phyloP scores from a whole-genome alignment of 2,888 invertebrate genomes.

The Hyposoter dolosus region DNA sequence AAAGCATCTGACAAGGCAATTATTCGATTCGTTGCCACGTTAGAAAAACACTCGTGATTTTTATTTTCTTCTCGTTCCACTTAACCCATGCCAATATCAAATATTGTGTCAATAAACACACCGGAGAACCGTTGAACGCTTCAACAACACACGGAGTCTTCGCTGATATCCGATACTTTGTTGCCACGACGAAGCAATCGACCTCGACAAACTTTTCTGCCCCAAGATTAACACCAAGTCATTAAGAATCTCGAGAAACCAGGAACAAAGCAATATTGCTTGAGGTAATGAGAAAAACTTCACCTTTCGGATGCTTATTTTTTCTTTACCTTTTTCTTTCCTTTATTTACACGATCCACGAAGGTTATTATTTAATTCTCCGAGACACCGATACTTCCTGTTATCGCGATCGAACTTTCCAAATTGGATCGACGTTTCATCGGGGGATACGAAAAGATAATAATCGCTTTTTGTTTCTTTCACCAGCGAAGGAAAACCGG shows the following conservation, averaged over 20 bases:
- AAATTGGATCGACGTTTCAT: background rate
- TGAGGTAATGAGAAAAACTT: background rate
- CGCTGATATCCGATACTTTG: background rate
- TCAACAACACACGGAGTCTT: conserved; percentile 19
- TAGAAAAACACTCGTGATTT: background rate
- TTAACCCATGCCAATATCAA: conserved; percentile 1
- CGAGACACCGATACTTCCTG: background rate
- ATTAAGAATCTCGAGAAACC: conserved; percentile 24
- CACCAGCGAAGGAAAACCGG: background rate
- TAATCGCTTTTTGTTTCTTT: conserved; percentile 1
- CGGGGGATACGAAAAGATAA: background rate
- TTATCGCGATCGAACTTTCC: background rate
- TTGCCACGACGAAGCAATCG: conserved; percentile 14
- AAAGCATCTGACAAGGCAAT: conserved; percentile 33
- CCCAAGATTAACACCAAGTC: conserved; percentile 13
- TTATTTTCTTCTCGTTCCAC: background rate
- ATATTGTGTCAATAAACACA: conserved; percentile 22
- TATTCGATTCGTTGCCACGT: conserved; percentile 3
- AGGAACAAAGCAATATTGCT: background rate
- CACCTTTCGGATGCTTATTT: background rate
- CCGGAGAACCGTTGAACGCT: background rate
- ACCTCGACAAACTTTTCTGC: background rate
- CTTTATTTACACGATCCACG: background rate
- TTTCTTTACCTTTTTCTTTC: background rate
- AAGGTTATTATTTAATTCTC: conserved; percentile 1